Conservation (phyloP, 2,113 vertebrate genomes). For the Cinclus mexicanus region DNA sequence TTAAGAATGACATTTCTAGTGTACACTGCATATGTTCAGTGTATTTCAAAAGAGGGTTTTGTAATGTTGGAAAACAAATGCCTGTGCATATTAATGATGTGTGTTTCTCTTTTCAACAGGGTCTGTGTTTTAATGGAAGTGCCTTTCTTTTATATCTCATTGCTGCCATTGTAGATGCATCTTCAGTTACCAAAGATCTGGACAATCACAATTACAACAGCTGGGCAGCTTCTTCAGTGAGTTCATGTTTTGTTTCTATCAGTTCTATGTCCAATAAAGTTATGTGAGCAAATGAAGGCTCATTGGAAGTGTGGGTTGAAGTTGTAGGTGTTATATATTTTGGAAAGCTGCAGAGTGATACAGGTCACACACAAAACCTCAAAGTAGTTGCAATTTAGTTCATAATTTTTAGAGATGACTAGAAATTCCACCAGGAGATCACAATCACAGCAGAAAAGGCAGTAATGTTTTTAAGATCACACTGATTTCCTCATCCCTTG, state of each 20-base stretch:
- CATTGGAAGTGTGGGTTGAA: fast-evolving
- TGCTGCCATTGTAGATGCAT: conserved; percentile 81
- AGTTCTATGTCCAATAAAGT: not conserved
- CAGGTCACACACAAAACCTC: not conserved
- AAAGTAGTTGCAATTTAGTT: not conserved
- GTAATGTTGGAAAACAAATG: not conserved
- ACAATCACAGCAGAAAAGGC: not conserved
- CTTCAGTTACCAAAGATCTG: conserved; percentile 76
- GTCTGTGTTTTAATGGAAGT: conserved; percentile 85
- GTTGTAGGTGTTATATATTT: not conserved
- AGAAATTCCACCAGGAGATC: not conserved
- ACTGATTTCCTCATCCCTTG: not conserved
- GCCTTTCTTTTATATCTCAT: conserved; percentile 85
- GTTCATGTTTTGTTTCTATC: conserved; percentile 25
- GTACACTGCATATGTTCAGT: not conserved
- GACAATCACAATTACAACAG: conserved; percentile 89
- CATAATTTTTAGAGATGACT: not conserved
- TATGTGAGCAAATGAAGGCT: not conserved
- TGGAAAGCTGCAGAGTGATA: not conserved
- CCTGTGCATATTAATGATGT: not conserved
- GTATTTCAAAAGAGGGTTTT: not conserved
- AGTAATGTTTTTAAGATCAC: not conserved
- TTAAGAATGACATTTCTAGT: not conserved
- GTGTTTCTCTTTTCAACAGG: conserved; percentile 63
- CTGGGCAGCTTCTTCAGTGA: conserved; percentile 91